These are phyloP conservation scores for Galaxea fascicularis DNA, from an alignment of 92 coral and sea anemone species.

Conservation along the genomic window DNA sequence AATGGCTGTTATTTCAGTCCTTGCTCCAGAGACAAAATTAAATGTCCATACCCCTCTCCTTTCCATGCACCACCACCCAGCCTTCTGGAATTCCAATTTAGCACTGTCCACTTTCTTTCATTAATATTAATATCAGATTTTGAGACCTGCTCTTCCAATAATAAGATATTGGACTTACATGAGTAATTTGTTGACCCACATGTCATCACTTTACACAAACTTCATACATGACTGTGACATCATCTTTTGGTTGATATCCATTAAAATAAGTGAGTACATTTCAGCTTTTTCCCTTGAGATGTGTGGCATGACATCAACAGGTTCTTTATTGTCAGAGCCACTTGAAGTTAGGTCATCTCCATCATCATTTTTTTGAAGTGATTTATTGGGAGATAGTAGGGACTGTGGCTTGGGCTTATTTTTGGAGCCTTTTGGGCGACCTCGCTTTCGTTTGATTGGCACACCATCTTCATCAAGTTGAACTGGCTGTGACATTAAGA, in stretches of 20 bases:
- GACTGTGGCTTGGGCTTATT: slow-evolving; percentile 90
- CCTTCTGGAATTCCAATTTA: too few relatives aligned
- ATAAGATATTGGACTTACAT: too few relatives aligned
- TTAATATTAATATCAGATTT: too few relatives aligned
- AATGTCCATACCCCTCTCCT: too few relatives aligned
- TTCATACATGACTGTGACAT: slow-evolving; percentile 93
- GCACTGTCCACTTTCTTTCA: too few relatives aligned
- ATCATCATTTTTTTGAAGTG: slow-evolving; percentile 30
- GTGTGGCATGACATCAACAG: slow-evolving; percentile 78
- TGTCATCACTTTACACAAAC: slow-evolving; percentile 41
- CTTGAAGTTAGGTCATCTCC: slow-evolving; percentile 63
- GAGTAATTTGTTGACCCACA: too few relatives aligned
- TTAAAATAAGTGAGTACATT: slow-evolving; percentile 83
- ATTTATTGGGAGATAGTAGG: slow-evolving; percentile 54
- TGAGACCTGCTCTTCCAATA: too few relatives aligned
- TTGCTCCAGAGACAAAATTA: too few relatives aligned
- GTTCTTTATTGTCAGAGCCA: slow-evolving; percentile 63
- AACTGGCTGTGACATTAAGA: slow-evolving; percentile 36
- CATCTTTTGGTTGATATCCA: slow-evolving; percentile 93
- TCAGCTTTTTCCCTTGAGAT: slow-evolving; percentile 90
- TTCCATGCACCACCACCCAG: too few relatives aligned
- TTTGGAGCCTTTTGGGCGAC: slow-evolving; percentile 98
- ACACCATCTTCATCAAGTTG: slow-evolving; percentile 68
- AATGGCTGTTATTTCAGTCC: too few relatives aligned
- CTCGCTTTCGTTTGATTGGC: slow-evolving; percentile 83